Evolutionary conservation across 2,113 vertebrate genomes (phyloP), one percentile per base, ranked within the genome.

Genomic region (Caloenas nicobarica): DNA sequence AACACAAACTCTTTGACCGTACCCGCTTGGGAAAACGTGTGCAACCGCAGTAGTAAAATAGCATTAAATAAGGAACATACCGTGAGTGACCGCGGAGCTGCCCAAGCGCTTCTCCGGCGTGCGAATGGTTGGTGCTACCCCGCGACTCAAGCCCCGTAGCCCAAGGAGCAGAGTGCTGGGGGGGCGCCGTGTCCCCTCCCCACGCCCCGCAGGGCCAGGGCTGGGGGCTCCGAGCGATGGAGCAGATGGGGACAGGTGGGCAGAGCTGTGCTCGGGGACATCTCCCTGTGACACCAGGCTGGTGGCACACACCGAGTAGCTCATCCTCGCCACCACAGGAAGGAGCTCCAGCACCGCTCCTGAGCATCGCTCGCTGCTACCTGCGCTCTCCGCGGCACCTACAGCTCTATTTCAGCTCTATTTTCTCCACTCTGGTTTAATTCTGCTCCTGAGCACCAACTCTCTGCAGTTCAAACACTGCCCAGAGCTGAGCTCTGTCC

Each of bases 31-130:
- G 11, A 44, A 15, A 16, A 8, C 46, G 1, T 4, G 0, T 3
- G 9, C 0, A 5, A 2, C 2, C 0, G 19, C 31, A 5, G 50
- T 0, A 2, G 9, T 9, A 3, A 24, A 60, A 3, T 0, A 2
- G 2, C 14, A 0, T 14, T 13, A 1, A 2, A 2, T 0, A 3
- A 10, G 29, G 84, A 8, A 10, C 0, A 1, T 0, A 0, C 36
- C 2, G 0, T 0, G 22, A 7, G 42, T 1, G 54, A 11, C 24
- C 74, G 0, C 0, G 0, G 0, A 0, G 36, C 51, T 1, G 1
- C 22, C 28, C 53, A 23, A 2, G 33, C 2, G 28, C 50, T 64
- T 25, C 24, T 21, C 58, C 26, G 4, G 62, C 0, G 0, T 3
- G 2, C 36, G 29, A 4, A 33, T 0, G 5, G 1, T 0, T 4